Conservation (phyloP, 1,140 invertebrate genomes). For the Pogonus chalceus region DNA sequence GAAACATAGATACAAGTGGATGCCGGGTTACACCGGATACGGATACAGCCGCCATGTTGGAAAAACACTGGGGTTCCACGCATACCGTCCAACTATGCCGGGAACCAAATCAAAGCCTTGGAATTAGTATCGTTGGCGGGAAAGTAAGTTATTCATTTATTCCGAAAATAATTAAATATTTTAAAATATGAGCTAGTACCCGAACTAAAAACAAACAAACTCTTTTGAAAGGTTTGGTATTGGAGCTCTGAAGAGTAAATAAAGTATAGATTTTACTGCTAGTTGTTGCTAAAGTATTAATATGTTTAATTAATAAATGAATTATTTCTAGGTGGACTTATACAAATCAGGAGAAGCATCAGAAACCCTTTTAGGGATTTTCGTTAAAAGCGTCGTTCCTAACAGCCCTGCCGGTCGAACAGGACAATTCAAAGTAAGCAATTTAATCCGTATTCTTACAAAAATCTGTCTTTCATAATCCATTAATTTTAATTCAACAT, state of each 20-base stretch:
- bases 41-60: slow-evolving; percentile 27
- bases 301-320: slow-evolving; percentile 4
- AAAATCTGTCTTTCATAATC: background rate
- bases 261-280: too few species aligned
- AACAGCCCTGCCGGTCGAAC: slow-evolving; percentile 89
- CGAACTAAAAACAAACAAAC: too few species aligned
- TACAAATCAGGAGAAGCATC: slow-evolving; percentile 28
- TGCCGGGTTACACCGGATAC: slow-evolving; percentile 1
- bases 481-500: background rate
- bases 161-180: slow-evolving; percentile 8
- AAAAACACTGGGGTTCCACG: slow-evolving; percentile 82
- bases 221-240: too few species aligned
- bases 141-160: slow-evolving; percentile 54
- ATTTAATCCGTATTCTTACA: slow-evolving; percentile 3
- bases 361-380: slow-evolving; percentile 76
- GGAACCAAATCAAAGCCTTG: slow-evolving; percentile 64
- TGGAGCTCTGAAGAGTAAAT: too few species aligned
- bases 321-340: slow-evolving; percentile 45
- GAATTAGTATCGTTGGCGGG: slow-evolving; percentile 95
- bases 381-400: slow-evolving; percentile 93
- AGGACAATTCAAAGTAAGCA: slow-evolving; percentile 74
- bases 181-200: too few species aligned
- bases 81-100: slow-evolving; percentile 62
- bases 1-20: slow-evolving; percentile 16
- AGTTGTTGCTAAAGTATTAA: too few species aligned